Evolutionary conservation across 2,797 vertebrate species (phyloP), one percentile per base, ranked within the genome.

Genomic region (Danio aesculapii): DNA sequence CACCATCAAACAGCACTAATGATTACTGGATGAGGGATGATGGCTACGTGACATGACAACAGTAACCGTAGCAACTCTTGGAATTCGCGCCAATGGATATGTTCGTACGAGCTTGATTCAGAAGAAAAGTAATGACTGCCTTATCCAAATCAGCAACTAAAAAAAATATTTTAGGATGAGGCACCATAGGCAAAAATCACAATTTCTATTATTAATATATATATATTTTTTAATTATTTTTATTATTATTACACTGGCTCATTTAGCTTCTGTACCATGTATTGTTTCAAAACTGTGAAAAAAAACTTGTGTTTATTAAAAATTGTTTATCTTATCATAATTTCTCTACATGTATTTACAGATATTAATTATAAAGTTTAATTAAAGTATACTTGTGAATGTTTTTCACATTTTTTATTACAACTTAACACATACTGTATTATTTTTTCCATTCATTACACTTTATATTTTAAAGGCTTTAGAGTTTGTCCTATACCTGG

Each of bases 1-100:
- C 76, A 62, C 55, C 52, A 46, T 63, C 70, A 44, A 72, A 75
- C 64, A 86, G 86, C 83, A 76, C 41, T 75, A 86, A 55, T 79
- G 82, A 81, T 68, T 77, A 58, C 82, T 41, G 75, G 86, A 91
- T 92, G 92, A 94, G 92, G 88, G 91, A 94, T 90, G 92, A 92
- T 90, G 91, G 86, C 17, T 50, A 87, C 86, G 81, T 12, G 83
- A 88, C 87, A 4, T 87, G 90, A 94, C 93, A 92, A 90, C 87
- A 53, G 94, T 95, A 93, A 95, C 94, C 93, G 73, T 93, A 89
- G 94, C 94, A 95, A 96, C 94, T 86, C 89, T 70, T 92, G 92
- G 90, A 87, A 92, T 92, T 92, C 91, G 90, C 90, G 87, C 84
- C 84, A 69, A 88, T 3, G 39, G 6, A 61, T 50, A 75, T 62